Percentiles rank a stretch among this genome's conserved stretches.
Evolutionary conservation across 1,140 invertebrate species (phyloP).

Genomic region (Polyergus mexicanus): DNA sequence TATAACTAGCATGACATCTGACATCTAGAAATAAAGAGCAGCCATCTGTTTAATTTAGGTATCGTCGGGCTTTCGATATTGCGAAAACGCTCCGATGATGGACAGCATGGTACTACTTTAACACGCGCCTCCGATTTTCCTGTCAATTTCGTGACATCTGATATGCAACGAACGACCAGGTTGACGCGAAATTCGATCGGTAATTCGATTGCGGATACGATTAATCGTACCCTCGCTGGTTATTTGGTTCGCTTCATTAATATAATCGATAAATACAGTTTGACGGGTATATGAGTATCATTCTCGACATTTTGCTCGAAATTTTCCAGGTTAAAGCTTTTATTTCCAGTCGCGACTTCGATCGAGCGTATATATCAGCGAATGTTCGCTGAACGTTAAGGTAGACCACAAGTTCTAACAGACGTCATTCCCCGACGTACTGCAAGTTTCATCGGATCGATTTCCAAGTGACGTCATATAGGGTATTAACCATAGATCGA

Average conservation of each 20-base stretch:
- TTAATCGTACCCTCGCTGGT: slow-evolving; percentile 9
- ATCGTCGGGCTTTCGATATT: slow-evolving; percentile 8
- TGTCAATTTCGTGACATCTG: slow-evolving; percentile 49
- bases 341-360: slow-evolving; percentile 60
- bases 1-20: slow-evolving; percentile 39
- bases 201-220: slow-evolving; percentile 40
- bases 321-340: slow-evolving; percentile 25
- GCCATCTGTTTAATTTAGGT: slow-evolving; percentile 48
- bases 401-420: slow-evolving; percentile 76
- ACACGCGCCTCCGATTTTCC: slow-evolving; percentile 48
- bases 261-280: slow-evolving; percentile 42
- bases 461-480: slow-evolving; percentile 80
- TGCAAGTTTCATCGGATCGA: slow-evolving; percentile 81
- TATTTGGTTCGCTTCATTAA: slow-evolving; percentile 46
- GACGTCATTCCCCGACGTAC: slow-evolving; percentile 76
- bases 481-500: slow-evolving; percentile 70
- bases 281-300: background rate
- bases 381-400: slow-evolving; percentile 50
- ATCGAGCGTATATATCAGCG: slow-evolving; percentile 49
- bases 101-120: slow-evolving; percentile 57
- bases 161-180: slow-evolving; percentile 25
- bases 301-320: slow-evolving; percentile 1
- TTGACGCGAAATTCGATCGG: slow-evolving; percentile 46
- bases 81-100: slow-evolving; percentile 34
- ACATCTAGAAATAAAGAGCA: slow-evolving; percentile 47